phyloP scores from a whole-genome alignment of 64 coral and sea anemone species.

The Platygyra sinensis region DNA sequence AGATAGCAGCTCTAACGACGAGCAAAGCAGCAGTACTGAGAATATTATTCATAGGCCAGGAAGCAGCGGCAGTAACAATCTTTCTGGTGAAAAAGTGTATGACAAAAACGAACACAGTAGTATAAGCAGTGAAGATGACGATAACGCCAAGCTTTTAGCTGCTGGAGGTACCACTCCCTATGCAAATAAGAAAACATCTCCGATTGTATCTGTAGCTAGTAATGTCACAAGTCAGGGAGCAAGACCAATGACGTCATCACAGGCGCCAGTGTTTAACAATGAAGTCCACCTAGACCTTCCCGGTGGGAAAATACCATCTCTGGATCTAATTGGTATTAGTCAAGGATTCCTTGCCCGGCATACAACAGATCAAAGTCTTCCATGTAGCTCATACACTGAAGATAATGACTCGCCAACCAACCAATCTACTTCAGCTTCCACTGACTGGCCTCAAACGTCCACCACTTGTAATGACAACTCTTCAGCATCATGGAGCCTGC shows the following conservation, averaged over 20 bases:
- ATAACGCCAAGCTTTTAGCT: not conserved
- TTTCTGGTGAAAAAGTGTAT: not conserved
- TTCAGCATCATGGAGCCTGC: not conserved
- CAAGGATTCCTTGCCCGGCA: not conserved
- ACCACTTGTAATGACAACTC: not conserved
- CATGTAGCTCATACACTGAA: not conserved
- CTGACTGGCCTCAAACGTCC: not conserved
- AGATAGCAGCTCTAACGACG: not conserved
- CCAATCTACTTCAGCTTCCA: not conserved
- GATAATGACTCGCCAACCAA: not conserved
- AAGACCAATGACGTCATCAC: not conserved
- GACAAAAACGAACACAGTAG: not conserved
- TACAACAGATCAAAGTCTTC: slow-evolving; percentile 10
- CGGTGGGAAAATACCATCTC: not conserved
- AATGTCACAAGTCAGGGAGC: not conserved
- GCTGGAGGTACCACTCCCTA: not conserved
- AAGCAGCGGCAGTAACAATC: not conserved
- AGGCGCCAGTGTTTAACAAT: too few relatives aligned
- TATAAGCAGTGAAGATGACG: not conserved
- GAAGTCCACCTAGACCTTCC: not conserved
- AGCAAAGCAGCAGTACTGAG: not conserved
- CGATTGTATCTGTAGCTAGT: too few relatives aligned
- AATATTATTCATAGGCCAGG: not conserved
- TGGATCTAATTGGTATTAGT: slow-evolving; percentile 7
- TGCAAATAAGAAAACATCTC: not conserved